Conservation (phyloP, 1,140 invertebrate species). For the Dendrolimus punctatus region DNA sequence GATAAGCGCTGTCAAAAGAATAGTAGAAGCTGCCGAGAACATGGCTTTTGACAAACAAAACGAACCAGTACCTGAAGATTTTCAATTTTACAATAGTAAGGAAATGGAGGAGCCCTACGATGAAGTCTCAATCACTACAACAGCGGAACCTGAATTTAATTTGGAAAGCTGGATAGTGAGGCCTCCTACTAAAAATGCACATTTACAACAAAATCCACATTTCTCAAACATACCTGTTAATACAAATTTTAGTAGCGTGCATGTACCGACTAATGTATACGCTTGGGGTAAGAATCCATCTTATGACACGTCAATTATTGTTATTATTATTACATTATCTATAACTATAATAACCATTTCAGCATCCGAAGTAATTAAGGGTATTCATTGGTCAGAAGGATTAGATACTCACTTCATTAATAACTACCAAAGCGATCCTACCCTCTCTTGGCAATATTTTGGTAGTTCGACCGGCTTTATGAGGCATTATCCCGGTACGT, state of each 20-base stretch:
- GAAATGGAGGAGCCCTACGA: slow-evolving; percentile 74
- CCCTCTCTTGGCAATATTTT: slow-evolving; percentile 97
- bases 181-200: slow-evolving; percentile 67
- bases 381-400: slow-evolving; percentile 87
- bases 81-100: slow-evolving; percentile 83
- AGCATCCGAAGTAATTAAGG: slow-evolving; percentile 78
- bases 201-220: slow-evolving; percentile 78
- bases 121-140: slow-evolving; percentile 49
- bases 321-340: no score
- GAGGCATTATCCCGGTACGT: slow-evolving; percentile 90
- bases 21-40: slow-evolving; percentile 87
- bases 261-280: slow-evolving; percentile 97
- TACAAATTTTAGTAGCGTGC: slow-evolving; percentile 88
- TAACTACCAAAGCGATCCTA: slow-evolving; percentile 91
- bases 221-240: slow-evolving; percentile 89
- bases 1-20: slow-evolving; percentile 86
- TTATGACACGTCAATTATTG: neutral
- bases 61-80: slow-evolving; percentile 75
- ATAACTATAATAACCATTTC: slow-evolving; percentile 28
- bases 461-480: slow-evolving; percentile 96
- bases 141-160: slow-evolving; percentile 65
- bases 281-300: slow-evolving; percentile 81
- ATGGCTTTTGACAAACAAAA: slow-evolving; percentile 75
- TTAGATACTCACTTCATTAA: slow-evolving; percentile 90
- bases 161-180: slow-evolving; percentile 69